Base-by-base conservation (phyloP, 2,888 invertebrate species). In the Polymixis lichenea region DNA sequence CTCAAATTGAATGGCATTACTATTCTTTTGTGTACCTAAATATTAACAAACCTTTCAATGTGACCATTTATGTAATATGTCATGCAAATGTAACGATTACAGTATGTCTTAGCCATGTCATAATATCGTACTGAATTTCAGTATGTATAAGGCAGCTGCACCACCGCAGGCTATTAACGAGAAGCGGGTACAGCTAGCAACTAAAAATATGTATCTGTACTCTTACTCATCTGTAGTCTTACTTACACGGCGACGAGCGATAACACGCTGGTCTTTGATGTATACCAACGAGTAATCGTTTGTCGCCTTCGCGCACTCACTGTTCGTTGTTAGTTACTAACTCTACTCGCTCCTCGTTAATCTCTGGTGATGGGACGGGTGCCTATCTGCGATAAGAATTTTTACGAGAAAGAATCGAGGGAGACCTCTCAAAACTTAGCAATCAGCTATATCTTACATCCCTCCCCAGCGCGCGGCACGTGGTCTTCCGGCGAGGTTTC, bases 401-500 rank as follows among this genome's bases (percentile, higher is more conserved):
- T 58, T 51, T 22, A 17, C 22, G 11, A 32, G 38, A 32, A 32
- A 32, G 6, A 15, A 15, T 67, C 28, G 32, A 17, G n/a, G 51
- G 17, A n/a, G 22, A 66, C 15, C 8, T 49, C 22, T 49, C 22
- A n/a, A 51, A n/a, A 32, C 17, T n/a, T n/a, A 17, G 25, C 17
- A 4, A 55, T 43, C 17, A 56, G 55, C n/a, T 28, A 28, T 17
- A 56, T 49, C 0, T 58, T 11, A 2, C 46, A 28, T n/a, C 38
- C 32, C 6, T 46, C 8, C 73, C 4, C 77, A 95, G 95, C 94
- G 60, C 95, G 95, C 84, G 95, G 95, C 87, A 94, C 96, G 93
- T 97, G 96, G 95, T 96, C 97, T 80, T 94, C 95, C 22, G 95
- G 95, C 85, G 97, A 97, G 92, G 95, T 96, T 89, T 98, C 98